Conservation (phyloP, 2,113 vertebrate genomes). For the Oryzias woworae region DNA sequence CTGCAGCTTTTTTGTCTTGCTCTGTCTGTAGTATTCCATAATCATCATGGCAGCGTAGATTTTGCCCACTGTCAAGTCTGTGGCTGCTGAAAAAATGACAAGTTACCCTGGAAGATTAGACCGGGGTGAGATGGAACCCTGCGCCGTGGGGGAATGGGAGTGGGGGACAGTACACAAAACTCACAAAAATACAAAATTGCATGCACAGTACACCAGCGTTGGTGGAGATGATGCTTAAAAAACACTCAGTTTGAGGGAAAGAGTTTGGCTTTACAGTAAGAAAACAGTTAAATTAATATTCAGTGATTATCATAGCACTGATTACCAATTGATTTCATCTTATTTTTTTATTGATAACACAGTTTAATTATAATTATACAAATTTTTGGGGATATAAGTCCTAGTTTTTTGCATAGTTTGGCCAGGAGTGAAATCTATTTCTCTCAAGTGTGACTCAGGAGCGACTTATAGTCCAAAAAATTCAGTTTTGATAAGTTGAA, state of each 20-base stretch:
- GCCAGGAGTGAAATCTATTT: too few relatives aligned
- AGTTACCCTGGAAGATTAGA: constrained; percentile 82
- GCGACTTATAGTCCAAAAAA: too few relatives aligned
- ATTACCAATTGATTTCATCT: too few relatives aligned
- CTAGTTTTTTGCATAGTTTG: too few relatives aligned
- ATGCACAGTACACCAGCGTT: constrained; percentile 44
- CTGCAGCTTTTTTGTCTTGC: constrained; percentile 91
- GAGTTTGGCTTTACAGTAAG: too few relatives aligned
- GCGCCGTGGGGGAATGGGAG: constrained; percentile 65
- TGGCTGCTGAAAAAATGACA: constrained; percentile 85
- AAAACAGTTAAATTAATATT: too few relatives aligned
- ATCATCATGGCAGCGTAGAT: constrained; percentile 99
- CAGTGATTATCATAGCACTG: too few relatives aligned
- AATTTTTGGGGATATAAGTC: too few relatives aligned
- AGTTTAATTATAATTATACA: too few relatives aligned
- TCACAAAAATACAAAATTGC: constrained; percentile 38
- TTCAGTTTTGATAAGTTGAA: too few relatives aligned
- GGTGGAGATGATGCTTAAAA: not conserved
- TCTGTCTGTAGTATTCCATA: constrained; percentile 96
- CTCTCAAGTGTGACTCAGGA: too few relatives aligned
- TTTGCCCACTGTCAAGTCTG: constrained; percentile 90
- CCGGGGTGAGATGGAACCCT: constrained; percentile 76
- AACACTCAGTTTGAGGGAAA: not conserved
- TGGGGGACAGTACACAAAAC: constrained; percentile 49
- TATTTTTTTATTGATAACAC: too few relatives aligned